Percentiles rank a stretch among this genome's conserved stretches.
phyloP scores from a whole-genome alignment of 1,140 invertebrate species.

The Acromyrmex echinatior region DNA sequence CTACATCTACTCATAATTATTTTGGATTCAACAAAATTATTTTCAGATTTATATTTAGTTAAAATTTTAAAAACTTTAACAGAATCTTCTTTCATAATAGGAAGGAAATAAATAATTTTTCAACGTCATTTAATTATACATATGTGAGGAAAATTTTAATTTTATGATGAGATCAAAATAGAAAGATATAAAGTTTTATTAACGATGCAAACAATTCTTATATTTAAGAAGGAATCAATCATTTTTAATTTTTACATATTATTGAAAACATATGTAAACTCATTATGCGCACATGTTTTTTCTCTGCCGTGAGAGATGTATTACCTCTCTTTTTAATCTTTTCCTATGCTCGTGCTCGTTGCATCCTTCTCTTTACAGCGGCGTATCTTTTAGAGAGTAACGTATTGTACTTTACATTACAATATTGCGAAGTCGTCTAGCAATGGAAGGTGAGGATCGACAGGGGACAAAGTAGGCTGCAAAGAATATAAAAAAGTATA shows the following conservation, averaged over 20 bases:
- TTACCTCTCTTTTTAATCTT: slow-evolving; percentile 73
- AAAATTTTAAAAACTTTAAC: too few species aligned
- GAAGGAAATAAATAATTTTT: too few species aligned
- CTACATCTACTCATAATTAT: too few species aligned
- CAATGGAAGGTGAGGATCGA: slow-evolving; percentile 31
- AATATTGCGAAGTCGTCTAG: slow-evolving; percentile 74
- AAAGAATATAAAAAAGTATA: slow-evolving; percentile 56
- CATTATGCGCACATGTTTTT: slow-evolving; percentile 44
- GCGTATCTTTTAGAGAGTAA: slow-evolving; percentile 66
- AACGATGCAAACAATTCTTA: neutral
- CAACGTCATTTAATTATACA: too few species aligned
- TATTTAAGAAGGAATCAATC: slow-evolving; percentile 35
- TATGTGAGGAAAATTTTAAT: too few species aligned
- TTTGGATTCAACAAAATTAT: too few species aligned
- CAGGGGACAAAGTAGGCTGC: slow-evolving; percentile 37
- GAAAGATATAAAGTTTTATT: neutral
- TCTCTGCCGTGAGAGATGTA: slow-evolving; percentile 57
- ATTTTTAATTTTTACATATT: slow-evolving; percentile 19
- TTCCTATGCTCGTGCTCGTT: slow-evolving; percentile 43
- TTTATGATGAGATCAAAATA: neutral
- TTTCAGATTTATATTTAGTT: too few species aligned
- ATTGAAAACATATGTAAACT: slow-evolving; percentile 24
- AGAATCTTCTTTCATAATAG: too few species aligned
- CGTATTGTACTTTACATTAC: slow-evolving; percentile 75
- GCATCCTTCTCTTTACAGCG: slow-evolving; percentile 62